phyloP scores from a whole-genome alignment of 2,888 invertebrate species.

The Oithona nana region DNA sequence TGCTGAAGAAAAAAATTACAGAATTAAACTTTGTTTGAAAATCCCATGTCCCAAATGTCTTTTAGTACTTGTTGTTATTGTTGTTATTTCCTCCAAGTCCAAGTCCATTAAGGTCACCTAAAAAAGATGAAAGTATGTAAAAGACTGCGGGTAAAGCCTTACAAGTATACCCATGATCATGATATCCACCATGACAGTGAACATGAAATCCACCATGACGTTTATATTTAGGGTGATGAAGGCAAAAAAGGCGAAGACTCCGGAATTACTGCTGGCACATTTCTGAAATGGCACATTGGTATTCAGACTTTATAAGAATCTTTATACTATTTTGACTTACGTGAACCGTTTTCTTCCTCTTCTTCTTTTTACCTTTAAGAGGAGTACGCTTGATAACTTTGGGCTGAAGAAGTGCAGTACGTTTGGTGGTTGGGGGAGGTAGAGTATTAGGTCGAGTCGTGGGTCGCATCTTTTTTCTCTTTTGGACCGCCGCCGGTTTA shows the following conservation, averaged over 20 bases:
- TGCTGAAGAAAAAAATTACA: no score
- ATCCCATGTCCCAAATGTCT: no score
- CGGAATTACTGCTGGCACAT: conserved; percentile 18
- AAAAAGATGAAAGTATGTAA: no score
- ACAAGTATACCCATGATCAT: neutral
- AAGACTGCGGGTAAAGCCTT: no score
- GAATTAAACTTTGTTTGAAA: no score
- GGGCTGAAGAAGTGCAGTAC: neutral
- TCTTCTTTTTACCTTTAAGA: neutral
- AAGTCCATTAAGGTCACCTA: no score
- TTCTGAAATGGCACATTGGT: conserved; percentile 13
- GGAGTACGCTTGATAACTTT: neutral
- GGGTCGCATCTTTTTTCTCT: neutral
- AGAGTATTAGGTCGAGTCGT: neutral
- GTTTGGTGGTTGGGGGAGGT: neutral
- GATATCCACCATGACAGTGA: conserved; percentile 14
- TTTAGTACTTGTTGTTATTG: no score
- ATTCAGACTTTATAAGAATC: conserved; percentile 5
- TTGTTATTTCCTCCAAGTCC: no score
- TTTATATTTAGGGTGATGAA: conserved; percentile 18
- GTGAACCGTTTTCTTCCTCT: neutral
- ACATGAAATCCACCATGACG: conserved; percentile 19
- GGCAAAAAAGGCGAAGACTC: conserved; percentile 19
- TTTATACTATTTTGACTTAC: conserved; percentile 1
- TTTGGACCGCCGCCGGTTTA: neutral